Base-by-base conservation (phyloP, 1,140 invertebrate genomes). In the Drepana arcuata region DNA sequence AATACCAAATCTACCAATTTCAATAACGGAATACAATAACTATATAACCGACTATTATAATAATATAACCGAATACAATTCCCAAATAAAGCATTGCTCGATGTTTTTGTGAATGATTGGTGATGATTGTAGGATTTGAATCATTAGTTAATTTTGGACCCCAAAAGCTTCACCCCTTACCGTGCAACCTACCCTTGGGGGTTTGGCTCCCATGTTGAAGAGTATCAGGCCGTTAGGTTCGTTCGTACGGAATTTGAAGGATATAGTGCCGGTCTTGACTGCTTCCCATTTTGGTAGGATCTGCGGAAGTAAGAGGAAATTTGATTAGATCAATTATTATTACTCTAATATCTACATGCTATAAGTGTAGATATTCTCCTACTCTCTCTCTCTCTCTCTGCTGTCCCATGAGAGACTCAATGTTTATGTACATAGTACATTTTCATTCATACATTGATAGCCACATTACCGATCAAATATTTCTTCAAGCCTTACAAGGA, bases 151-250 rank as follows among this genome's bases (percentile, higher is more conserved):
- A n/a, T n/a, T n/a, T n/a, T 42, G 48, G 71, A 81, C 74, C 78
- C 78, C 74, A 74, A 80, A 83, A 83, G 78, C 78, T 78, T 67
- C 73, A 83, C 71, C 73, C 74, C 83, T 84, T 84, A 80, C 83
- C 83, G 83, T 81, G 66, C 77, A 82, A 86, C 85, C 85, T 88
- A 92, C 90, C 73, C 90, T 86, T 48, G 89, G 88, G 45, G 90
- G 86, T 49, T 90, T 89, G 25, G 90, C 87, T 61, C 95, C 94
- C 54, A 91, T 91, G 69, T 95, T 97, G 86, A 96, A 96, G 59
- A 98, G 88, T 35, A 99, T 89, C 33, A 99, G 85, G 9, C 96
- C 96, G 72, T 97, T 95, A 1, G 94, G 90, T 82, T 98, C 96
- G 63, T 93, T 95, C 10, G 96, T 98, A 40, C 96, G 89, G 61